A percentile compares a stretch with the other conserved stretches of the same genome.
These are phyloP conservation scores for Picus viridis DNA, from an alignment of 2,797 vertebrate species.

Conservation along the genomic window DNA sequence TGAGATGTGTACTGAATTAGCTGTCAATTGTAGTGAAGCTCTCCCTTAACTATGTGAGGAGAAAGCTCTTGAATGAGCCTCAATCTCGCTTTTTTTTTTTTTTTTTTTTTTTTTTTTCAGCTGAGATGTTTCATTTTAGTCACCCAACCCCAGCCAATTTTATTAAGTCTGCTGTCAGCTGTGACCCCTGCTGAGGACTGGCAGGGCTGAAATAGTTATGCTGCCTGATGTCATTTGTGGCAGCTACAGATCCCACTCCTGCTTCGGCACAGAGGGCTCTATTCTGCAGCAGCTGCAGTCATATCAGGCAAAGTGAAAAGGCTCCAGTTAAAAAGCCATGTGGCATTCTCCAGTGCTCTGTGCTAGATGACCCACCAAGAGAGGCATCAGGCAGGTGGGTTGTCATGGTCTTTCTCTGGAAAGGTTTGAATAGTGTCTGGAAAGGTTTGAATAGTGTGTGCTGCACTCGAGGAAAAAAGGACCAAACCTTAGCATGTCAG, in stretches of 20 bases:
- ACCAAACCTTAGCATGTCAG: fast-evolving
- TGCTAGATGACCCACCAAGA: neutral
- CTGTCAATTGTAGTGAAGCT: slow-evolving; percentile 74
- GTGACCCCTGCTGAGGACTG: slow-evolving; percentile 65
- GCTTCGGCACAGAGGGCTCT: neutral
- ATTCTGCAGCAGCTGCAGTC: neutral
- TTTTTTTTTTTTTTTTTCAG: neutral
- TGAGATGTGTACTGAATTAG: slow-evolving; percentile 69
- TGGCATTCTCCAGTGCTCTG: fast-evolving
- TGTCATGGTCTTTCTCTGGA: fast-evolving
- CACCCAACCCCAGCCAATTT: slow-evolving; percentile 55
- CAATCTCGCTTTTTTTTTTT: neutral
- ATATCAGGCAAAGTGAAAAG: neutral
- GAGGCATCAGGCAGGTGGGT: fast-evolving
- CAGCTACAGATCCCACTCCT: slow-evolving; percentile 24
- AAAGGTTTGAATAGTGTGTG: fast-evolving
- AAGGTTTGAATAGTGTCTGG: neutral
- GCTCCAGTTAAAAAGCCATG: fast-evolving
- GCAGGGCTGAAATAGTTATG: slow-evolving; percentile 64
- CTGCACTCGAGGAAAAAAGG: neutral
- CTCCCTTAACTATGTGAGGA: slow-evolving; percentile 53
- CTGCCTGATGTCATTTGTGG: slow-evolving; percentile 65
- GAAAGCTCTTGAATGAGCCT: slow-evolving; percentile 45
- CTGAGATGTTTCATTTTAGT: slow-evolving; percentile 57
- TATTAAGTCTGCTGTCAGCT: slow-evolving; percentile 66